Base-by-base conservation (phyloP, 2,888 invertebrate species). In the Odontomyia ornata region DNA sequence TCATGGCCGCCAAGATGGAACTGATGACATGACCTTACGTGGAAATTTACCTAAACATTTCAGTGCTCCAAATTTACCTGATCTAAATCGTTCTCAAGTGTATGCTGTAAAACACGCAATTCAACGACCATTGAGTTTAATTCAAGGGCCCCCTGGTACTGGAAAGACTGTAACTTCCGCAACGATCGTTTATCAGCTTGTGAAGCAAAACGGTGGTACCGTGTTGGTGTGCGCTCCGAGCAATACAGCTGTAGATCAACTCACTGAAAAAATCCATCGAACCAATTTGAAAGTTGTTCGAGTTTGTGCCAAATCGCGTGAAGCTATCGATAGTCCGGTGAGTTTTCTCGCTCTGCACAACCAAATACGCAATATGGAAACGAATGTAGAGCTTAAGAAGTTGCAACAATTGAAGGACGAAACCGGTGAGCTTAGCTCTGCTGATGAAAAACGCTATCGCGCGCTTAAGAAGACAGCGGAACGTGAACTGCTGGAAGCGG, bases 101-200 rank as follows among this genome's bases (percentile, higher is more conserved):
- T 98, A 97, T 85, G 99, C 99, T 0, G 98, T 99, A 0, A 98
- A 99, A 85, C 98, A 99, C 84, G 99, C 98, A 0, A 90, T 99
- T 1, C 98, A 98, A 85, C 91, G 98, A 5, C 99, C 99, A 0
- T 88, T 99, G 23, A 97, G 97, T 28, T 88, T 99, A 43, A 99
- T 99, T 84, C 99, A 99, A 89, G 99, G 97, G 0, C 96, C 96
- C 0, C 98, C 98, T 0, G 86, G 87, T 11, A 99, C 99, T 0
- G 99, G 99, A 4, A 99, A 99, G 88, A 99, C 99, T 0, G 99
- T 99, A 0, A 99, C 99, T 0, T 99, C 99, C 0, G 99, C 99
- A 0, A 98, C 99, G 0, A 97, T 99, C 81, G 99, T 99, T 1
- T 99, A 98, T 86, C 99, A 99, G 85, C 88, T 99, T 77, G 97